These are phyloP conservation scores for Cordilura impudica DNA, from an alignment of 2,888 invertebrate genomes.

Conservation along the genomic window DNA sequence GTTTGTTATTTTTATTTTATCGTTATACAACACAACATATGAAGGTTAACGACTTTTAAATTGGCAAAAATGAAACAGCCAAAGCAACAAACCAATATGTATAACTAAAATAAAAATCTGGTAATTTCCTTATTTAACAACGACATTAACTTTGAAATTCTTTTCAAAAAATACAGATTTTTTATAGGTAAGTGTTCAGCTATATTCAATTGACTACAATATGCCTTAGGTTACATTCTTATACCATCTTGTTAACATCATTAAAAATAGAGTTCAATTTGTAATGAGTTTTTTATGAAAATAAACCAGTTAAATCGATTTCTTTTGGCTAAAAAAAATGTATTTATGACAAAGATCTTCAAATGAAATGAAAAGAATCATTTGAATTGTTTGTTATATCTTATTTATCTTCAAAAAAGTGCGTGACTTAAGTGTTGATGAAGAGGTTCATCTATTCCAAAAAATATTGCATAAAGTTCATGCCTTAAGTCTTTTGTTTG, in stretches of 20 bases:
- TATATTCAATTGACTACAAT: not conserved
- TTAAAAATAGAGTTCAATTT: not conserved
- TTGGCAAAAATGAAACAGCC: conserved; percentile 29
- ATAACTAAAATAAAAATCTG: conserved; percentile 32
- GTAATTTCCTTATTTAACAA: conserved; percentile 45
- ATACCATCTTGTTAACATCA: not conserved
- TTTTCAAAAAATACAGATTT: not conserved
- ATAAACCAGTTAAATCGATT: conserved; percentile 28
- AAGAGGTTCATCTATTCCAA: not conserved
- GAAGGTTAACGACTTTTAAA: conserved; percentile 63
- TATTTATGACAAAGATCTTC: not conserved
- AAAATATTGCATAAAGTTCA: not conserved
- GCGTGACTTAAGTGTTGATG: conserved; percentile 14
- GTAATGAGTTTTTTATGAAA: not conserved
- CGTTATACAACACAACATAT: conserved; percentile 45
- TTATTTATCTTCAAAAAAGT: not conserved
- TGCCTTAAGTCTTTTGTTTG: conserved; percentile 1
- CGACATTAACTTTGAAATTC: conserved; percentile 54
- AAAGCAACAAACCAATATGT: not conserved
- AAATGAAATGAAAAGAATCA: not conserved
- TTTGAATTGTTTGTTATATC: not conserved
- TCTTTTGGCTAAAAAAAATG: conserved; percentile 19
- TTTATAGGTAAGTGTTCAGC: not conserved
- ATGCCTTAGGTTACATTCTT: not conserved
- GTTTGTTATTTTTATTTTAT: conserved; percentile 16